Percentiles rank a stretch among this genome's conserved stretches.
Evolutionary conservation across 2,113 vertebrate species (phyloP).

Genomic region (Cryptomyrus ogoouensis): DNA sequence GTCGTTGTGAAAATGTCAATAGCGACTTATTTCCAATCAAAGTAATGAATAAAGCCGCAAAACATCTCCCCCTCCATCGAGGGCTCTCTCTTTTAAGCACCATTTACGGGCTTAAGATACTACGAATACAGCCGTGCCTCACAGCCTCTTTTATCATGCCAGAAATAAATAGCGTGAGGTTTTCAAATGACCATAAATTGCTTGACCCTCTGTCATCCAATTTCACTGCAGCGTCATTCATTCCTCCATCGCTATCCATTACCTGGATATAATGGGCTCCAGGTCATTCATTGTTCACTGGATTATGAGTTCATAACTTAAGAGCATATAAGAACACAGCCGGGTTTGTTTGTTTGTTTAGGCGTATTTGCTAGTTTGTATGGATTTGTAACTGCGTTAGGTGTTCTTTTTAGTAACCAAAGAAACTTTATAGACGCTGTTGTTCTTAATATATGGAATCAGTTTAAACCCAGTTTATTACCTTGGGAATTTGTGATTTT

Average conservation of each 20-base stretch:
- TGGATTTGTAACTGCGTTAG: constrained; percentile 20
- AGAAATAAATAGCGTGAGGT: constrained; percentile 53
- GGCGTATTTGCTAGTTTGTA: neutral
- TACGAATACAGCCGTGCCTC: constrained; percentile 58
- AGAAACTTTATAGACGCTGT: constrained; percentile 24
- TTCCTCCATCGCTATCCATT: constrained; percentile 62
- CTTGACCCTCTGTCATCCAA: constrained; percentile 62
- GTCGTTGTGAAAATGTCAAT: neutral
- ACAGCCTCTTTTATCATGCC: constrained; percentile 59
- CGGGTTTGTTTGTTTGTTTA: neutral
- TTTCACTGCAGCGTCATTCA: constrained; percentile 69
- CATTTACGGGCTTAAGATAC: constrained; percentile 55
- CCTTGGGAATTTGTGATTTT: constrained; percentile 6
- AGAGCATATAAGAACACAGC: constrained; percentile 65
- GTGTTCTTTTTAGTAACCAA: neutral
- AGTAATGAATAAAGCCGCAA: constrained; percentile 2
- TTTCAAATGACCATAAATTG: constrained; percentile 61
- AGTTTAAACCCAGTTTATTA: neutral
- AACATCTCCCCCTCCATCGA: neutral
- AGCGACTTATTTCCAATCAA: constrained; percentile 4
- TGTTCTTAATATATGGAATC: neutral
- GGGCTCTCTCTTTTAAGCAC: constrained; percentile 34
- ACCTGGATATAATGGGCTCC: constrained; percentile 63
- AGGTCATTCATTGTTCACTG: constrained; percentile 61
- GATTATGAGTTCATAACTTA: constrained; percentile 69